Evolutionary conservation across 2,113 vertebrate species (phyloP).

Genomic region (Macrotis lagotis): DNA sequence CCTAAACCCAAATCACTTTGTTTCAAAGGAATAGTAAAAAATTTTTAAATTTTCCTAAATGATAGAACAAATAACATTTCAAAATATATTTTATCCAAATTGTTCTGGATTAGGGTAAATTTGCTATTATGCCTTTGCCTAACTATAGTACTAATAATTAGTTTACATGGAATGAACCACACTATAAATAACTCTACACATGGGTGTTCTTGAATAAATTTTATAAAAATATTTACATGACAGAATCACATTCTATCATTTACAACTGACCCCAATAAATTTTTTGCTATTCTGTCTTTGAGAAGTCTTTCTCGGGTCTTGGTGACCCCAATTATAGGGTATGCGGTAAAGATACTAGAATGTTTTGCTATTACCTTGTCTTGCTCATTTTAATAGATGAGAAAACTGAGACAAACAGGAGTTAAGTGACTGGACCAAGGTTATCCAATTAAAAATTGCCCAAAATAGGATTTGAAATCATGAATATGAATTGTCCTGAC

Average conservation of each 20-base stretch:
- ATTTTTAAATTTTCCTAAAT: slow-evolving; percentile 7
- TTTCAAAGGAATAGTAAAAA: neutral
- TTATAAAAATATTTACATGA: neutral
- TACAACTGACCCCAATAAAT: neutral
- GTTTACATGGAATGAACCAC: neutral
- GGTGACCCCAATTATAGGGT: neutral
- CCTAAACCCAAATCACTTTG: neutral
- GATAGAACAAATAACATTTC: neutral
- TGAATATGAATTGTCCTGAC: neutral
- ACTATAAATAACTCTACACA: neutral
- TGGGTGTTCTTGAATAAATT: neutral
- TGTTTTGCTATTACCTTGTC: neutral
- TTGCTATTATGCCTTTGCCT: neutral
- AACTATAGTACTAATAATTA: neutral
- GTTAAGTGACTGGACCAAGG: too few species aligned
- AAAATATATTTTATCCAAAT: neutral
- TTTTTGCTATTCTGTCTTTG: neutral
- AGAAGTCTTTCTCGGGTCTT: neutral
- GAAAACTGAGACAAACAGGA: too few species aligned
- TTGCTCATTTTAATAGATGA: too few species aligned
- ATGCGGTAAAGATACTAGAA: neutral
- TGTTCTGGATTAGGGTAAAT: slow-evolving; percentile 9
- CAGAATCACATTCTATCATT: neutral
- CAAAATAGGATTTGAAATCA: too few species aligned
- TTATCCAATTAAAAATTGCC: too few species aligned